Percentiles rank a stretch among this genome's conserved stretches.
phyloP scores from a whole-genome alignment of 2,888 invertebrate genomes.

The Zhuqinia jingwanae region DNA sequence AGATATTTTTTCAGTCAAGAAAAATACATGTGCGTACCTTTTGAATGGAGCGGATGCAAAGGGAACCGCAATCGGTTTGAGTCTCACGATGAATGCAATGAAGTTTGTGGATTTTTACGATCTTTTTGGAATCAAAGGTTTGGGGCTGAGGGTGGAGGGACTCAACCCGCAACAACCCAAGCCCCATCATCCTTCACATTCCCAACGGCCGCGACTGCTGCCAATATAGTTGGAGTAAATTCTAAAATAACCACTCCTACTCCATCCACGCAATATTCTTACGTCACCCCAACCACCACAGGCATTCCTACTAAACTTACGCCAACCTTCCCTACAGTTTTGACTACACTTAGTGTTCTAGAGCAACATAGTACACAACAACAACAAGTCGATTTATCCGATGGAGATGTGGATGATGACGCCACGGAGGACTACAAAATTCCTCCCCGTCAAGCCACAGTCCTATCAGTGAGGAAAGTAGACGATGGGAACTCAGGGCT shows the following conservation, averaged over 20 bases:
- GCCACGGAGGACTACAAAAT: slow-evolving; percentile 13
- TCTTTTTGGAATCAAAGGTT: slow-evolving; percentile 14
- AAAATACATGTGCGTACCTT: slow-evolving; percentile 82
- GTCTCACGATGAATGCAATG: slow-evolving; percentile 80
- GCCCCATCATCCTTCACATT: background rate
- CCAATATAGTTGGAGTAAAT: background rate
- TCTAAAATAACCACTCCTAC: background rate
- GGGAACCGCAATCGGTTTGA: slow-evolving; percentile 82
- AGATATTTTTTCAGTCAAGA: slow-evolving; percentile 83
- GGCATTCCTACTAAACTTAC: no score
- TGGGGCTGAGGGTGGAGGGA: background rate
- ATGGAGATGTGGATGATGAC: slow-evolving; percentile 44
- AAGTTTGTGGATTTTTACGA: slow-evolving; percentile 78
- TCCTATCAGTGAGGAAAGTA: background rate
- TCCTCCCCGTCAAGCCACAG: background rate
- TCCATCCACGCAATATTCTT: no score
- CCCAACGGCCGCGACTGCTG: slow-evolving; percentile 1
- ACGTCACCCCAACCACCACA: background rate
- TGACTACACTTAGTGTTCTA: background rate
- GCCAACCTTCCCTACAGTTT: background rate
- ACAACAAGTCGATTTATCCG: slow-evolving; percentile 13
- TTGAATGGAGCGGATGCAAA: slow-evolving; percentile 84
- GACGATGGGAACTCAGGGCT: no score
- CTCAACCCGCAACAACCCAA: no score
- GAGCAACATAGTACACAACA: slow-evolving; percentile 5